Evolutionary conservation across 2,797 vertebrate genomes (phyloP).

Genomic region (Tauraco hartlaubi): DNA sequence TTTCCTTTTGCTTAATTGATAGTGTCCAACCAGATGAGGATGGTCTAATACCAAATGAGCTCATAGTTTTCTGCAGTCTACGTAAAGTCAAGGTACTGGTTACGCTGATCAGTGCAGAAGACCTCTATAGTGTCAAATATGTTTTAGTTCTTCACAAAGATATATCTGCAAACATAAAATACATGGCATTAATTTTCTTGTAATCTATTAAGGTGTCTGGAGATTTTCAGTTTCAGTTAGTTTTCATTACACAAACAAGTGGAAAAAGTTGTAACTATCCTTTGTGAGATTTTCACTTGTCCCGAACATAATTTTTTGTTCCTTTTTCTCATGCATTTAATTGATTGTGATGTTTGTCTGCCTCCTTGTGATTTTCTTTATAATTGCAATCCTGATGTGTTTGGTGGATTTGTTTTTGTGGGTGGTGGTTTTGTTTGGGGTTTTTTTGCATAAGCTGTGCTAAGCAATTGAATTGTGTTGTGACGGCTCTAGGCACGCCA

Average conservation of each 20-base stretch:
- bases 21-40: neutral
- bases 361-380: slow-evolving; percentile 60
- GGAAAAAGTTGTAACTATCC: neutral
- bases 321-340: neutral
- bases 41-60: neutral
- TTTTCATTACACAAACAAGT: neutral
- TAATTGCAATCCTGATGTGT: slow-evolving; percentile 25
- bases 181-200: neutral
- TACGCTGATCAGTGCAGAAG: neutral
- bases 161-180: neutral
- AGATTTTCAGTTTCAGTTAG: neutral
- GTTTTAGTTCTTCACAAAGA: neutral
- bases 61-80: neutral
- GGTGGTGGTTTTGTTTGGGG: too few relatives aligned
- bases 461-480: neutral
- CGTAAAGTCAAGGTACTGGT: neutral
- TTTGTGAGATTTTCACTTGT: neutral
- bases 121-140: neutral
- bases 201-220: neutral
- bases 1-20: neutral
- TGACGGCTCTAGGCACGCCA: neutral
- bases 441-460: neutral
- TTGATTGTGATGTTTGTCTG: slow-evolving; percentile 29
- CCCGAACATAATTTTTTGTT: neutral
- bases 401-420: neutral